phyloP scores from a whole-genome alignment of 2,888 invertebrate species.

The Cephus rjabovi region DNA sequence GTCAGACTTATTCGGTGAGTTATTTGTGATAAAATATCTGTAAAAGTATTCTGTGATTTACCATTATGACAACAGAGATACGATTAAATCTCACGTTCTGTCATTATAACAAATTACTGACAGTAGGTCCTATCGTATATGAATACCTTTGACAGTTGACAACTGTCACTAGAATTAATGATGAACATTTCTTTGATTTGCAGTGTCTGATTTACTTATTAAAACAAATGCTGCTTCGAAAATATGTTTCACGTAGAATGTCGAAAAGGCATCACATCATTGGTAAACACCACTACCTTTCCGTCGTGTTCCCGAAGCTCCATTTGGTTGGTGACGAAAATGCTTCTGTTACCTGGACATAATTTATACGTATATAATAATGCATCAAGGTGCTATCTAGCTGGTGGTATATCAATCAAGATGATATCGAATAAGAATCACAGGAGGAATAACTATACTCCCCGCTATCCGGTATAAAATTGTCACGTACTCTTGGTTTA shows the following conservation, averaged over 20 bases:
- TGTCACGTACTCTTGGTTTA: neutral
- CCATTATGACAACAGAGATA: neutral
- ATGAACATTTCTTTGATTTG: neutral
- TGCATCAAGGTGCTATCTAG: neutral
- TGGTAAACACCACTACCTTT: neutral
- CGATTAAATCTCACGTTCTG: neutral
- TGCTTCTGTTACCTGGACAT: neutral
- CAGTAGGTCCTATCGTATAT: neutral
- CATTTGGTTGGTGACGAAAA: neutral
- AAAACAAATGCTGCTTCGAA: neutral
- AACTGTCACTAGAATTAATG: neutral
- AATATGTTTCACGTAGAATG: neutral
- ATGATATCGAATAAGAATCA: neutral
- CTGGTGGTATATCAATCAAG: neutral
- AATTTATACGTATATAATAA: neutral
- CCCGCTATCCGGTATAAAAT: neutral
- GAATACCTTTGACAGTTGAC: neutral
- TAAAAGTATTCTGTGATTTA: conserved; percentile 11
- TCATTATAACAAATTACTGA: neutral
- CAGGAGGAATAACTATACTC: neutral
- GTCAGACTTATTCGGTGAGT: conserved; percentile 29
- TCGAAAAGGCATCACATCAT: neutral
- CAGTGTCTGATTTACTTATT: neutral
- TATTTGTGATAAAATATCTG: conserved; percentile 16
- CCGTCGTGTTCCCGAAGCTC: neutral